Conservation (phyloP, 2,113 vertebrate species). For the Pelmatolapia mariae region DNA sequence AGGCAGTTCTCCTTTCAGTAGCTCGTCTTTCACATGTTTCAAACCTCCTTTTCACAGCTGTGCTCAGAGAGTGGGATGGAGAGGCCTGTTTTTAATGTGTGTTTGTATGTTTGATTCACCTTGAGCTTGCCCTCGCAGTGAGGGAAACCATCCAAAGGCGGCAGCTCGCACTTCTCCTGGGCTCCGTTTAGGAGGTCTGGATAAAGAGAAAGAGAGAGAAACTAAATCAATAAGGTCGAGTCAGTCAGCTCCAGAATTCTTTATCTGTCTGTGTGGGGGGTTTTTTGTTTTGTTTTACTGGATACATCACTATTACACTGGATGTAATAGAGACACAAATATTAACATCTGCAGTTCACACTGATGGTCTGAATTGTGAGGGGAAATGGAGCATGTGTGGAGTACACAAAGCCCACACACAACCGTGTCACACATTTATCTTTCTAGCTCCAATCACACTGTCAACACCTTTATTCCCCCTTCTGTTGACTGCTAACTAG, state of each 20-base stretch:
- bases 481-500: background rate
- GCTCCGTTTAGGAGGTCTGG: constrained; percentile 96
- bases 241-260: background rate
- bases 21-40: background rate
- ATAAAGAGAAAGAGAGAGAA: background rate
- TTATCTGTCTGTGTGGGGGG: background rate
- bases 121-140: constrained; percentile 96
- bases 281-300: background rate
- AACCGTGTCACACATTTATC: background rate
- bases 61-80: background rate
- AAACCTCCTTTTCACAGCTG: background rate
- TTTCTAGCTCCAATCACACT: background rate
- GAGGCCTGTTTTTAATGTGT: background rate
- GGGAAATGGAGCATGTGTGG: background rate
- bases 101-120: constrained; percentile 66
- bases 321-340: background rate
- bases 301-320: background rate
- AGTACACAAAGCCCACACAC: background rate
- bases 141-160: constrained; percentile 94
- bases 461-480: background rate
- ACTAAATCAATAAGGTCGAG: constrained; percentile 31
- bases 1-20: background rate
- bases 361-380: background rate
- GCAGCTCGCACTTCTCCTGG: constrained; percentile 97
- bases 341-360: background rate